These are phyloP conservation scores for Spilosoma lubricipeda DNA, from an alignment of 2,888 invertebrate species.

Conservation along the genomic window DNA sequence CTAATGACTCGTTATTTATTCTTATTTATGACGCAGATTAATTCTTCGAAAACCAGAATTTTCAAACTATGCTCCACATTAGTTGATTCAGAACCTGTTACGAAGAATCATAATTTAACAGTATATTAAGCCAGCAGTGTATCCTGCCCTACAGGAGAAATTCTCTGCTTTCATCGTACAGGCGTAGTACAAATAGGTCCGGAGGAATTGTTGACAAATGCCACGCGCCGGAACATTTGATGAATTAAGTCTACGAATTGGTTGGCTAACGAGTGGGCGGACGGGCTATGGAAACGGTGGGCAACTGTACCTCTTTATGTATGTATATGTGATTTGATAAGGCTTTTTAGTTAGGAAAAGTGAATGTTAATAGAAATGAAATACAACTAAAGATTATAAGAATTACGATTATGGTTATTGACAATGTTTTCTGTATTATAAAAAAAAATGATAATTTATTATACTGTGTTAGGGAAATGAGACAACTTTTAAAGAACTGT, in stretches of 20 bases:
- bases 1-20: too few species aligned
- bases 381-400: too few species aligned
- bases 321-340: neutral
- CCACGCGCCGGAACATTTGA: constrained; percentile 41
- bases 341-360: neutral
- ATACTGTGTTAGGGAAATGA: neutral
- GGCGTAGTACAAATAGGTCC: constrained; percentile 33
- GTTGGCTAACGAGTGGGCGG: constrained; percentile 47
- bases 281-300: constrained; percentile 24
- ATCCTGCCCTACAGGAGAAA: constrained; percentile 5
- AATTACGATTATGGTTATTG: neutral
- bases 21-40: too few species aligned
- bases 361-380: neutral
- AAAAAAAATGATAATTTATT: neutral
- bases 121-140: constrained; percentile 31
- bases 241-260: constrained; percentile 50
- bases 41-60: too few species aligned
- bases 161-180: constrained; percentile 10
- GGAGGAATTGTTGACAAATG: constrained; percentile 45
- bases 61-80: too few species aligned
- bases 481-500: too few species aligned
- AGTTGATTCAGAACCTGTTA: too few species aligned
- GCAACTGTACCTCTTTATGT: constrained; percentile 6
- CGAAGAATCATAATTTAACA: neutral
- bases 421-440: neutral